A percentile compares a stretch with the other conserved stretches of the same genome.
Conservation (phyloP, 2,113 vertebrate species). For the Micronycteris hirsuta region DNA sequence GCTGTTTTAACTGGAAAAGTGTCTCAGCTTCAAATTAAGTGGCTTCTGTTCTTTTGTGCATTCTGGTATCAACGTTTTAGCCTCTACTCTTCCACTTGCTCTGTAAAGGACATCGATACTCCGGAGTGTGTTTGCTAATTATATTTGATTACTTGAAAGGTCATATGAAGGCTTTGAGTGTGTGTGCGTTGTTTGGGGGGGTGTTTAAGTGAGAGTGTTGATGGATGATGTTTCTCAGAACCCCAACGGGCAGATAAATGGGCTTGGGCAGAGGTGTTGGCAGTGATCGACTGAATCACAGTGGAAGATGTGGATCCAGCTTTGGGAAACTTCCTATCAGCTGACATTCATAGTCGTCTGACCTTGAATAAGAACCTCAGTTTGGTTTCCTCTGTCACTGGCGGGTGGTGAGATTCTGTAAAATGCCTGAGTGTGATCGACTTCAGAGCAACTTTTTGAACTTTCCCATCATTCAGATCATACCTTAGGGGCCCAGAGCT, state of each 20-base stretch:
- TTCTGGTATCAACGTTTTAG: constrained; percentile 38
- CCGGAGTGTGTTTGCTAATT: constrained; percentile 63
- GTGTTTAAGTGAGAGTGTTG: constrained; percentile 47
- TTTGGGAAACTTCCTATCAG: not conserved
- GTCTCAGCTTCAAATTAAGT: not conserved
- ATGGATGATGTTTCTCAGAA: constrained; percentile 9
- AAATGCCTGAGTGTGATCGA: not conserved
- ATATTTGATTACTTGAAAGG: constrained; percentile 67
- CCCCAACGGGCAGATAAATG: constrained; percentile 23
- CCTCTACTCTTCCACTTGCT: constrained; percentile 52
- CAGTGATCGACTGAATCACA: constrained; percentile 3
- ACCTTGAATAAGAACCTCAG: not conserved
- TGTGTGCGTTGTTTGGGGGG: not conserved
- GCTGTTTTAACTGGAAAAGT: constrained; percentile 34
- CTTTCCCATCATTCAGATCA: not conserved
- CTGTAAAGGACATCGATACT: constrained; percentile 60
- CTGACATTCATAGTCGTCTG: not conserved
- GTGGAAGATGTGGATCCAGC: not conserved
- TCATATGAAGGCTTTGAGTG: constrained; percentile 45
- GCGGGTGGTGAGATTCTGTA: not conserved
- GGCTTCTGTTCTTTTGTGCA: constrained; percentile 50
- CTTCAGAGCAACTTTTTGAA: not conserved
- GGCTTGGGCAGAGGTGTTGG: not conserved
- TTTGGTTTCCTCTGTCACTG: not conserved
- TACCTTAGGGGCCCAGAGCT: not conserved